Base-by-base conservation (phyloP, 2,113 vertebrate species). In the Cygnus buccinator region DNA sequence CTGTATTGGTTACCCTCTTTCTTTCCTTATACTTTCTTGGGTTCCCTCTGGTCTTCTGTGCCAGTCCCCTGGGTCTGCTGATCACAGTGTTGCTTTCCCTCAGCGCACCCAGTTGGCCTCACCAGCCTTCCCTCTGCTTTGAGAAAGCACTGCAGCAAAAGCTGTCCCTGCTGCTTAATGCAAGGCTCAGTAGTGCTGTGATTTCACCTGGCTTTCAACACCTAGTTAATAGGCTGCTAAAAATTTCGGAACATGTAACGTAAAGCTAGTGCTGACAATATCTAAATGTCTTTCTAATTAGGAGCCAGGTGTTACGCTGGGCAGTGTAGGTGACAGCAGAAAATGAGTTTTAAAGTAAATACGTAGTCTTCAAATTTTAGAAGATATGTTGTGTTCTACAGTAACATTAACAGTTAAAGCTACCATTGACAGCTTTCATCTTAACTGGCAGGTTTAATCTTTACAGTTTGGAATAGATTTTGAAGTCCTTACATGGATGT, bases 161-260 rank as follows among this genome's bases (percentile, higher is more conserved):
- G 83, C 89, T 57, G 82, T 72, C 71, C 89, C 83, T 75, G 77
- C 89, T 96, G 89, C 65, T 86, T 78, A 78, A 54, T 78, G 54
- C 7, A 15, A 91, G 91, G 84, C 74, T 83, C 46, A 54, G 88
- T 26, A 61, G 58, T 50, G 78, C 92, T 80, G 71, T 63, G 68
- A 87, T 90, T 93, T 93, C 75, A 93, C 71, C 89, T 82, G 92
- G 72, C 84, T 90, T 94, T 84, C 91, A 95, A 87, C 84, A 91
- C 43, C 68, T 65, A 33, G 77, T 94, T 78, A 93, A 70, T 61
- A 71, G 48, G 66, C 90, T 67, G 48, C 83, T 91, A 55, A 92
- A 72, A 2, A 3, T 50, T 83, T 94, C 68, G 39, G 84, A 81
- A 75, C n/a, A 9, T 25, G 54, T 2, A 63, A 82, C 13, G 29